Evolutionary conservation across 2,113 vertebrate species (phyloP), one percentile per base, ranked within the genome.

Genomic region (Pimephales promelas): DNA sequence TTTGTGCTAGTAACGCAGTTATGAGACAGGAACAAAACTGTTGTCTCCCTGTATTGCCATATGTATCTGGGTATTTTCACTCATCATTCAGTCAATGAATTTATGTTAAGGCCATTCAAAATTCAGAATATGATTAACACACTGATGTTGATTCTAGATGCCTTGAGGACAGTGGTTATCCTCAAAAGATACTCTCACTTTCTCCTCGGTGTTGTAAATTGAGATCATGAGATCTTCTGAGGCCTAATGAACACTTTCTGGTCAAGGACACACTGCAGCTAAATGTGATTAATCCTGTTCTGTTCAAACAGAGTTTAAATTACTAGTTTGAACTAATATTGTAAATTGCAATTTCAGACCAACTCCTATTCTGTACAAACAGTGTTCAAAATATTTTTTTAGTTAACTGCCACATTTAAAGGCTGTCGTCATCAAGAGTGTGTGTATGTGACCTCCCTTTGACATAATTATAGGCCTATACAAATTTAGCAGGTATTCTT

Each of bases 1-100:
- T 36, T 81, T 81, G 78, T 49, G 31, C 76, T 68, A 70, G 66
- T 45, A 84, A 76, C 1, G 18, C 14, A 49, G 59, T 72, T 78
- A 73, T 78, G 70, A 83, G 57, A 79, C 66, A 62, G 54, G 73
- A 66, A 22, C 74, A 49, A 43, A 64, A 64, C 61, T 49, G 54
- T 61, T 31, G 45, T 74, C 26, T 77, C 28, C 43, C 26, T 34
- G 24, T 56, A 28, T 54, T 22, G 52, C 52, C 18, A 40, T 68
- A 68, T 24, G 28, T 72, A 28, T 54, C 49, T 79, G 57, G 43
- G 45, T 68, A 45, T n/a, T 14, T 22, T 81, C 13, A 43, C 34
- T 24, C 59, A 73, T 22, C 26, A 31, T 73, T 36, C 43, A 56
- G 2, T 36, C 28, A 56, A 0, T 43, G 10, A 64, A 62, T 62